Percentiles rank a stretch among this genome's conserved stretches.
phyloP scores from a whole-genome alignment of 2,888 invertebrate species.

The Cordilura impudica region DNA sequence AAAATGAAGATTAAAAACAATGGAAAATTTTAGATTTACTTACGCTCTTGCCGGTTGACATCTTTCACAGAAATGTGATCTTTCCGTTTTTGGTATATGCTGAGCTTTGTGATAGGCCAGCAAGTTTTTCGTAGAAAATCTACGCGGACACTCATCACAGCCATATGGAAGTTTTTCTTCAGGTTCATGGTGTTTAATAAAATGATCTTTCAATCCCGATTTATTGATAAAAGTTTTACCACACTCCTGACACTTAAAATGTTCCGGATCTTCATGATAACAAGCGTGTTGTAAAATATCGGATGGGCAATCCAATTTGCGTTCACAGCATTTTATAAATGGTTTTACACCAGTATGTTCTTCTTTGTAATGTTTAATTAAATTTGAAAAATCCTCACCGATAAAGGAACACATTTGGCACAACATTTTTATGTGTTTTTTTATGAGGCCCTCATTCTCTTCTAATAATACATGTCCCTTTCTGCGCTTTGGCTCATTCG shows the following conservation, averaged over 20 bases:
- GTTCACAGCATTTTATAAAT: slow-evolving; percentile 75
- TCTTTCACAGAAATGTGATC: slow-evolving; percentile 68
- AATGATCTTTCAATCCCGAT: slow-evolving; percentile 73
- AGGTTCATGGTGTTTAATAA: slow-evolving; percentile 73
- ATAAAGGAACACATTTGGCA: slow-evolving; percentile 74
- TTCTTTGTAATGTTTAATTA: slow-evolving; percentile 73
- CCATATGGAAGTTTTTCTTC: slow-evolving; percentile 73
- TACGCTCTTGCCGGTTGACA: slow-evolving; percentile 71
- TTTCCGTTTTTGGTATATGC: slow-evolving; percentile 70
- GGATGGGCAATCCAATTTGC: slow-evolving; percentile 74
- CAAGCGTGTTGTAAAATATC: slow-evolving; percentile 76
- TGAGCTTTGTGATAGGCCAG: slow-evolving; percentile 74
- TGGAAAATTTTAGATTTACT: too few relatives aligned
- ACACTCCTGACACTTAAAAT: slow-evolving; percentile 75
- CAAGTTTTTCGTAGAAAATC: slow-evolving; percentile 73
- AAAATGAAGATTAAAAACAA: too few relatives aligned
- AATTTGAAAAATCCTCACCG: slow-evolving; percentile 72
- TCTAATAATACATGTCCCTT: slow-evolving; percentile 69
- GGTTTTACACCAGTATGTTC: slow-evolving; percentile 70
- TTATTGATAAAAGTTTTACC: slow-evolving; percentile 75
- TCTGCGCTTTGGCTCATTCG: slow-evolving; percentile 64
- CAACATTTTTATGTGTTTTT: slow-evolving; percentile 74
- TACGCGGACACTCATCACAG: slow-evolving; percentile 75
- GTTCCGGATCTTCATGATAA: slow-evolving; percentile 76
- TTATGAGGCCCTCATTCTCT: slow-evolving; percentile 69